Evolutionary conservation across 2,888 invertebrate species (phyloP).

Genomic region (Morinoia aosen): DNA sequence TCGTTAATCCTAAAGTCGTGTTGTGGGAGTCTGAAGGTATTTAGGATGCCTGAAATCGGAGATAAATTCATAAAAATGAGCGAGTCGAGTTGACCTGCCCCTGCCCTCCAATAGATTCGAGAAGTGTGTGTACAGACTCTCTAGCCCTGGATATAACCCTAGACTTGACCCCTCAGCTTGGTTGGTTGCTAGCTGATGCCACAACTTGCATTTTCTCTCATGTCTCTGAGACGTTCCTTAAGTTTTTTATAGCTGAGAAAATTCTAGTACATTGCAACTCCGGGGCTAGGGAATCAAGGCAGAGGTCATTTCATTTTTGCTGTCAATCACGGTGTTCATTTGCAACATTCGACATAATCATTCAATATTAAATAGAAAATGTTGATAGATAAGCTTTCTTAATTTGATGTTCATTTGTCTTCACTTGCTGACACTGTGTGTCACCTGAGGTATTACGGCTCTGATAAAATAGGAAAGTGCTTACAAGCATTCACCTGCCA

Average conservation of each 20-base stretch:
- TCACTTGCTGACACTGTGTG: too few relatives aligned
- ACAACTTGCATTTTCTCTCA: not conserved
- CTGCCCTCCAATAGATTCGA: not conserved
- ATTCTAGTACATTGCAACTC: too few relatives aligned
- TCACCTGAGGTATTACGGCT: too few relatives aligned
- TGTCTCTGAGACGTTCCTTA: too few relatives aligned
- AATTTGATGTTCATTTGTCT: too few relatives aligned
- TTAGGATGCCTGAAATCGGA: not conserved
- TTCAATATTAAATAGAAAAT: too few relatives aligned
- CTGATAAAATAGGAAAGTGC: too few relatives aligned
- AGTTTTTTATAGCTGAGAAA: too few relatives aligned
- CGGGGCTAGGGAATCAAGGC: not conserved
- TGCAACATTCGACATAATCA: too few relatives aligned
- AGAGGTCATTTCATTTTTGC: not conserved
- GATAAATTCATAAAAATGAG: not conserved
- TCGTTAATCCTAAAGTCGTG: not conserved
- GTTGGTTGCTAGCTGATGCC: not conserved
- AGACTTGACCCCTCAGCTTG: not conserved
- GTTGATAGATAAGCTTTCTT: too few relatives aligned
- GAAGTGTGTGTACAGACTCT: not conserved
- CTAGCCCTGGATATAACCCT: not conserved
- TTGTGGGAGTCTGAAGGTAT: not conserved
- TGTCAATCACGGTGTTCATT: too few relatives aligned
- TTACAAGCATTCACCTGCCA: too few relatives aligned
- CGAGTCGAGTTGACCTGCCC: not conserved